Percentiles rank a stretch among this genome's conserved stretches.
Conservation (phyloP, 2,113 vertebrate genomes). For the Dicaeum eximium region DNA sequence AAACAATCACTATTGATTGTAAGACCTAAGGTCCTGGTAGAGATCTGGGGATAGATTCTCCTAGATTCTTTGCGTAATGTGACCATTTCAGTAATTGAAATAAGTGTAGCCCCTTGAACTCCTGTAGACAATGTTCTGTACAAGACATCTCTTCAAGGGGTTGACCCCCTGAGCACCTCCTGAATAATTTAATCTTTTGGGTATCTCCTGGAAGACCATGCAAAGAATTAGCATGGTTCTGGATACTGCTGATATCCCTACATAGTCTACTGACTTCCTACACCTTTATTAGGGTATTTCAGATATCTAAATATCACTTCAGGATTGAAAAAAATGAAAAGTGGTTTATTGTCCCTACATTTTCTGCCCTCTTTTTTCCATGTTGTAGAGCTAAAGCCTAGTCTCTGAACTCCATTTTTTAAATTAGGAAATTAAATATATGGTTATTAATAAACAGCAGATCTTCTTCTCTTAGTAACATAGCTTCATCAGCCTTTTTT, state of each 20-base stretch:
- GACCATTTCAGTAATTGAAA: neutral
- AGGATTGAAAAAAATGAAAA: neutral
- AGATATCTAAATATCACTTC: neutral
- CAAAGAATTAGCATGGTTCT: neutral
- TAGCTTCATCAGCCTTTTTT: constrained; percentile 3
- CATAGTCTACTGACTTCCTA: neutral
- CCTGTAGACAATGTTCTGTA: neutral
- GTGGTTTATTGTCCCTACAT: neutral
- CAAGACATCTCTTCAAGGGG: rapidly evolving
- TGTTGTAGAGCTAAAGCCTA: neutral
- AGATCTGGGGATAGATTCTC: neutral
- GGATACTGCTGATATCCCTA: neutral
- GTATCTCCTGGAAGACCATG: neutral
- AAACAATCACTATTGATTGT: neutral
- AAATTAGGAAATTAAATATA: neutral
- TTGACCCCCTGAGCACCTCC: neutral
- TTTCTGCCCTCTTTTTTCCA: neutral
- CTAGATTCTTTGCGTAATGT: neutral
- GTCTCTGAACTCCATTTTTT: neutral
- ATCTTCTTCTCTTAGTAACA: neutral
- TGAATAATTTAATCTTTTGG: neutral
- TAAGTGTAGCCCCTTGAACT: neutral
- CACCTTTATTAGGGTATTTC: neutral
- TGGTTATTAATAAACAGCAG: neutral
- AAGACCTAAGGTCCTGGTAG: neutral